A percentile compares a stretch with the other conserved stretches of the same genome.
phyloP scores from a whole-genome alignment of 2,797 vertebrate genomes.

The Sebastes itinus region DNA sequence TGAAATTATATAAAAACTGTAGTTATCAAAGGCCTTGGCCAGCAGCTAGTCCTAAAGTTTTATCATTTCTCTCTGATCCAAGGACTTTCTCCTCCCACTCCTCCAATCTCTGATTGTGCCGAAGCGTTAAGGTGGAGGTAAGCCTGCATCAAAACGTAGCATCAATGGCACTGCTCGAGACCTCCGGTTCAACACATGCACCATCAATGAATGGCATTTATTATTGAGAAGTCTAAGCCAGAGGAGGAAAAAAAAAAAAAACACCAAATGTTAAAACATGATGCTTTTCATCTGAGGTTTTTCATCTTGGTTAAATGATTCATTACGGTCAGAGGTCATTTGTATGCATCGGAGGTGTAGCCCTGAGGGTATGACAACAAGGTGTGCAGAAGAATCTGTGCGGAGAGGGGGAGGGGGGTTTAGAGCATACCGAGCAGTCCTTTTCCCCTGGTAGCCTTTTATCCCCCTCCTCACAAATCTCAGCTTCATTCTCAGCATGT shows the following conservation, averaged over 20 bases:
- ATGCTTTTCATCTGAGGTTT: conserved; percentile 16
- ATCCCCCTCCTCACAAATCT: background rate
- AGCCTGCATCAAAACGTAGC: conserved; percentile 9
- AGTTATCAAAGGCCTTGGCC: conserved; percentile 7
- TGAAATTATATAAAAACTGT: background rate
- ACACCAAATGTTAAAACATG: background rate
- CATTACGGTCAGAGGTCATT: conserved; percentile 20
- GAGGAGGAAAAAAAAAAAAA: background rate
- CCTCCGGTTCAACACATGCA: background rate
- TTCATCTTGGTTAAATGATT: conserved; percentile 33
- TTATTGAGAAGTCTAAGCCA: conserved; percentile 3
- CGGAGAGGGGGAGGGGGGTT: background rate
- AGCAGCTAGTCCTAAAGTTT: conserved; percentile 28
- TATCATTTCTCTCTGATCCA: conserved; percentile 32
- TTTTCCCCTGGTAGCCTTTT: conserved; percentile 2
- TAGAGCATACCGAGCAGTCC: background rate
- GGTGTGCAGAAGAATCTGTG: conserved; percentile 10
- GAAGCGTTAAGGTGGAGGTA: conserved; percentile 30
- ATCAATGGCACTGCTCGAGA: conserved; percentile 3
- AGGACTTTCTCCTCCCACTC: conserved; percentile 35
- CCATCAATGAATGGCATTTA: background rate
- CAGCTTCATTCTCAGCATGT: background rate
- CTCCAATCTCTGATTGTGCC: conserved; percentile 16
- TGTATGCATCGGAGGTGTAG: conserved; percentile 31
- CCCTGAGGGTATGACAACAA: conserved; percentile 5